phyloP scores from a whole-genome alignment of 1,140 invertebrate genomes.

The Bombus ignitus region DNA sequence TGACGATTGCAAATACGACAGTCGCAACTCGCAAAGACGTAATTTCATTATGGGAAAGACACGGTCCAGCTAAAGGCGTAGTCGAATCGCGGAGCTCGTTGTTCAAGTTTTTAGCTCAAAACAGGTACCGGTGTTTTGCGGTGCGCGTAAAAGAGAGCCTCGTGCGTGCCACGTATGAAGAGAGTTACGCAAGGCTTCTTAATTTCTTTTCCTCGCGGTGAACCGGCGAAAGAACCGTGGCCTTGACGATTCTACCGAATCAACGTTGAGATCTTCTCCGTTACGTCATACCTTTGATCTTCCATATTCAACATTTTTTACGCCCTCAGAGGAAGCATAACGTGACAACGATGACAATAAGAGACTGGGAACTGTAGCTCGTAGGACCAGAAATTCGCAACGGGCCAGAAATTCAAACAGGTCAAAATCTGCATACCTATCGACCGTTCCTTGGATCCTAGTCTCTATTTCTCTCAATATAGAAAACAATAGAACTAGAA shows the following conservation, averaged over 20 bases:
- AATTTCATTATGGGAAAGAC: conserved; percentile 17
- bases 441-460: not conserved
- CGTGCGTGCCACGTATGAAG: conserved; percentile 32
- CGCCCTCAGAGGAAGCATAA: not conserved
- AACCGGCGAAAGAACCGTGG: conserved; percentile 17
- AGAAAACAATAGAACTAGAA: conserved; percentile 41
- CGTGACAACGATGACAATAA: conserved; percentile 13
- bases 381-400: not conserved
- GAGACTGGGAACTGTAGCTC: not conserved
- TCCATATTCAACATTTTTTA: conserved; percentile 13
- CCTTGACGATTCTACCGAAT: conserved; percentile 19
- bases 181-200: conserved; percentile 47
- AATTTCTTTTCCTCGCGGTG: conserved; percentile 27
- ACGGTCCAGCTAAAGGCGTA: not conserved
- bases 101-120: conserved; percentile 38
- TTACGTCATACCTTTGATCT: not conserved
- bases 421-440: conserved; percentile 59
- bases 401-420: conserved; percentile 45
- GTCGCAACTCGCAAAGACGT: not conserved
- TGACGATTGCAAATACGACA: not conserved
- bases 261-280: not conserved
- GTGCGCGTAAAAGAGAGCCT: conserved; percentile 25
- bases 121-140: conserved; percentile 20
- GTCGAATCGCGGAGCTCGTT: conserved; percentile 17
- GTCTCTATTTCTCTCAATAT: not conserved